Conservation (phyloP, 2,797 vertebrate species). For the Sebastes itinus region DNA sequence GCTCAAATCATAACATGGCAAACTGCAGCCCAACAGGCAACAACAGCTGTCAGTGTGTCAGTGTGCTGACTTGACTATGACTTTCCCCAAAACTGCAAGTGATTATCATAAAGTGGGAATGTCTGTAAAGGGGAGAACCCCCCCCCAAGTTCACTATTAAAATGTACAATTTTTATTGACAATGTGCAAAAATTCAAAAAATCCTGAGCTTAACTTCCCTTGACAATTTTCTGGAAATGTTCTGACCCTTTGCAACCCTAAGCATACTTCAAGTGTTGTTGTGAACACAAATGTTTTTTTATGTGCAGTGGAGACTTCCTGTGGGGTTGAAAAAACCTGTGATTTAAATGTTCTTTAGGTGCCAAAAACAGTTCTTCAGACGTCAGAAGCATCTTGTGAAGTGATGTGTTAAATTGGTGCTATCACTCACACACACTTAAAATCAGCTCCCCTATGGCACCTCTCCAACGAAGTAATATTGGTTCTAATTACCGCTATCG, state of each 20-base stretch:
- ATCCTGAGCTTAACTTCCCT: background rate
- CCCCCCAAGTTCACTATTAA: background rate
- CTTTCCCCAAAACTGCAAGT: too few relatives aligned
- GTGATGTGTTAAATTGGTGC: conserved; percentile 59
- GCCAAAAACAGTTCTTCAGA: conserved; percentile 46
- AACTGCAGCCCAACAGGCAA: too few relatives aligned
- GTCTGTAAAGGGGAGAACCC: background rate
- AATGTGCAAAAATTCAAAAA: background rate
- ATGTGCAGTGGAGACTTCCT: conserved; percentile 39
- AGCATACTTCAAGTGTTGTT: background rate
- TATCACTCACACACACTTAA: conserved; percentile 41
- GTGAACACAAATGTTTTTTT: conserved; percentile 1
- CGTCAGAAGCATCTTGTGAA: conserved; percentile 49
- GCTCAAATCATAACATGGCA: too few relatives aligned
- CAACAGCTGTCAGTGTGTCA: too few relatives aligned
- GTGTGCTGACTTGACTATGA: too few relatives aligned
- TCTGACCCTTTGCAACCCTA: too few relatives aligned
- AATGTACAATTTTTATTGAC: background rate
- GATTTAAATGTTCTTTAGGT: conserved; percentile 43
- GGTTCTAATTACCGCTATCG: conserved; percentile 55
- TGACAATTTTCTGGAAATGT: background rate
- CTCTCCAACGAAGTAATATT: conserved; percentile 37
- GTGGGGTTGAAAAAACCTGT: conserved; percentile 22
- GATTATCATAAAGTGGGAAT: too few relatives aligned
- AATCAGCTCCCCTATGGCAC: conserved; percentile 35